Percentiles rank a stretch among this genome's conserved stretches.
Conservation (phyloP, 2,113 vertebrate genomes). For the Callocephalon fimbriatum region DNA sequence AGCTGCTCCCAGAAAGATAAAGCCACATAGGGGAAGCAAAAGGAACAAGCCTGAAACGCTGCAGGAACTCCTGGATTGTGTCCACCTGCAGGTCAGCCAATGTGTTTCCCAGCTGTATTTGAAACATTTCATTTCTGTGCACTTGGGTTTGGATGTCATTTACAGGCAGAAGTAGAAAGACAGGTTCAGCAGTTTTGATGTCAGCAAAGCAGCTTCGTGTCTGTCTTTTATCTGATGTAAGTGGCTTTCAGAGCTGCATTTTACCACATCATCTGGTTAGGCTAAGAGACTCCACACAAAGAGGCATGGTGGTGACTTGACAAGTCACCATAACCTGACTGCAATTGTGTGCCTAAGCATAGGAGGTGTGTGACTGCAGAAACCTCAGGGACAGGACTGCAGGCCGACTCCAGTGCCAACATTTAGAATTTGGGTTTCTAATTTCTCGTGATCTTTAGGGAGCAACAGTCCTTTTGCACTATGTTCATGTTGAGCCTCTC, state of each 20-base stretch:
- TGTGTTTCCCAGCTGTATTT: neutral
- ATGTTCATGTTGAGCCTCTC: fast-evolving
- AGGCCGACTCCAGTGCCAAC: neutral
- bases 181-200: neutral
- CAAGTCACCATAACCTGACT: neutral
- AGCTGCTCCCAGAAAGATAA: slow-evolving; percentile 78
- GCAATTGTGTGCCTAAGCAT: fast-evolving
- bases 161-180: neutral
- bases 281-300: neutral
- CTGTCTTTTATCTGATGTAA: neutral
- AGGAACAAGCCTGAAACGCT: slow-evolving; percentile 81
- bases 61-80: slow-evolving; percentile 83
- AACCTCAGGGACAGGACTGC: neutral
- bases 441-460: neutral
- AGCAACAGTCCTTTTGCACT: neutral
- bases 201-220: neutral
- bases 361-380: neutral
- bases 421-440: neutral
- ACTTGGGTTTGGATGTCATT: fast-evolving
- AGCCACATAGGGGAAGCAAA: slow-evolving; percentile 65
- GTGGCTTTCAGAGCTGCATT: neutral
- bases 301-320: neutral
- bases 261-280: neutral
- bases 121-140: neutral
- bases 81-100: slow-evolving; percentile 88